phyloP scores from a whole-genome alignment of 1,140 invertebrate genomes.

The Colletes latitarsis region DNA sequence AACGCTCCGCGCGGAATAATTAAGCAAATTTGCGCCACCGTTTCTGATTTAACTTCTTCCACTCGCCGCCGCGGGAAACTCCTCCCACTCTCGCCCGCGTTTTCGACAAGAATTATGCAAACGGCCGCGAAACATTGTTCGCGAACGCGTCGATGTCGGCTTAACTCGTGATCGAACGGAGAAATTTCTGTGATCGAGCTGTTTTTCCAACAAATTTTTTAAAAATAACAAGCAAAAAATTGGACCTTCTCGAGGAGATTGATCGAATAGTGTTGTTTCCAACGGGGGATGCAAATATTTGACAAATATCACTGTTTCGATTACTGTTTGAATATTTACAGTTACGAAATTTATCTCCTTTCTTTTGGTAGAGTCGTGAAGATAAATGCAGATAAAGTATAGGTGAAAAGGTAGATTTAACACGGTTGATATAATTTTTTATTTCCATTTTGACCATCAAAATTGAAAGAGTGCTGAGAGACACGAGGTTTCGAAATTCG shows the following conservation, averaged over 20 bases:
- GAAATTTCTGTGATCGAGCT: not conserved
- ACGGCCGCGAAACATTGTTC: not conserved
- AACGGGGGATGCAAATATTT: too few species aligned
- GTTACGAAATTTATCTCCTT: too few species aligned
- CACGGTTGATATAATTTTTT: too few species aligned
- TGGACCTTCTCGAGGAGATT: not conserved
- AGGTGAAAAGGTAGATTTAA: too few species aligned
- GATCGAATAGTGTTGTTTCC: not conserved
- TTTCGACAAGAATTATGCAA: slow-evolving; percentile 3
- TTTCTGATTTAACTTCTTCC: slow-evolving; percentile 60
- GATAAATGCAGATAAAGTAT: too few species aligned
- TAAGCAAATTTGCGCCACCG: slow-evolving; percentile 66
- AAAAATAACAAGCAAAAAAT: too few species aligned
- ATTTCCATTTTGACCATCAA: too few species aligned
- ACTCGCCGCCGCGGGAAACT: not conserved
- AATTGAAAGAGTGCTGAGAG: too few species aligned
- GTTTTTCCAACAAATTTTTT: not conserved
- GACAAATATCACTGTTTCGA: too few species aligned
- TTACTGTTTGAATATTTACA: too few species aligned
- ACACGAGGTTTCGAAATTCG: too few species aligned
- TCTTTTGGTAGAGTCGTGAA: too few species aligned
- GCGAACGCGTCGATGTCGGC: not conserved
- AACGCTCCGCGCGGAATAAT: slow-evolving; percentile 66
- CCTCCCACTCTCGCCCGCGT: not conserved
- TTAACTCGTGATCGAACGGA: not conserved